Conservation (phyloP, 2,888 invertebrate species). For the Pristionchus entomophagus region DNA sequence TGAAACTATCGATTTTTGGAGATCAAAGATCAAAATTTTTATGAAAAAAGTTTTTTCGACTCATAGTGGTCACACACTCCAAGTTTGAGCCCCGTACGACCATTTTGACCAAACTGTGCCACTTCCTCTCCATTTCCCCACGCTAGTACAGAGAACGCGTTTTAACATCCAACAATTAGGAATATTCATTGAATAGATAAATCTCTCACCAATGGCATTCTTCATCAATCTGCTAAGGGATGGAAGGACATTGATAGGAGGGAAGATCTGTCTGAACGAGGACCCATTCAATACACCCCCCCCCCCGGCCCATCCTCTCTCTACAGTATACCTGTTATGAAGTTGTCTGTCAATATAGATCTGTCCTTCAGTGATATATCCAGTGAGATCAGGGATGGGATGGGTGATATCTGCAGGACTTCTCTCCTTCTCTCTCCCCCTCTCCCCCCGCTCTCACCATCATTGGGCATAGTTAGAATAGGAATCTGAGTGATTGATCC, state of each 20-base stretch:
- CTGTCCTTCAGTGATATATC: conserved; percentile 98
- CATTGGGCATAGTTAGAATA: conserved; percentile 99
- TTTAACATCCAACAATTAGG: background rate
- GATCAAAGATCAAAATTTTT: no score
- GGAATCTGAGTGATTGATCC: conserved; percentile 99
- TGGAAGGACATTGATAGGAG: conserved; percentile 97
- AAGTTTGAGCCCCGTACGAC: no score
- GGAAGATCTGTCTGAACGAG: conserved; percentile 85
- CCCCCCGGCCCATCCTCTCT: no score
- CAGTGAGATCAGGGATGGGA: conserved; percentile 99
- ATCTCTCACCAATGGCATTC: conserved; percentile 98
- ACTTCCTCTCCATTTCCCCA: no score
- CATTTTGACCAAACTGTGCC: no score
- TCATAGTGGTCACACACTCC: no score
- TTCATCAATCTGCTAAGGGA: conserved; percentile 99
- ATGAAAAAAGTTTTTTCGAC: no score
- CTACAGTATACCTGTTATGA: conserved; percentile 85
- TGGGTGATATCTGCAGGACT: conserved; percentile 90
- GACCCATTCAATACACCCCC: background rate
- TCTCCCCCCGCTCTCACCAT: conserved; percentile 80
- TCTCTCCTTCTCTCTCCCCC: background rate
- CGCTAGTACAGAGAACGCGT: background rate
- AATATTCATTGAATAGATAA: conserved; percentile 79
- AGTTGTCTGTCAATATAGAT: conserved; percentile 99
- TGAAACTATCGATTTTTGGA: no score